Evolutionary conservation across 2,113 vertebrate species (phyloP).

Genomic region (Copsychus sechellarum): DNA sequence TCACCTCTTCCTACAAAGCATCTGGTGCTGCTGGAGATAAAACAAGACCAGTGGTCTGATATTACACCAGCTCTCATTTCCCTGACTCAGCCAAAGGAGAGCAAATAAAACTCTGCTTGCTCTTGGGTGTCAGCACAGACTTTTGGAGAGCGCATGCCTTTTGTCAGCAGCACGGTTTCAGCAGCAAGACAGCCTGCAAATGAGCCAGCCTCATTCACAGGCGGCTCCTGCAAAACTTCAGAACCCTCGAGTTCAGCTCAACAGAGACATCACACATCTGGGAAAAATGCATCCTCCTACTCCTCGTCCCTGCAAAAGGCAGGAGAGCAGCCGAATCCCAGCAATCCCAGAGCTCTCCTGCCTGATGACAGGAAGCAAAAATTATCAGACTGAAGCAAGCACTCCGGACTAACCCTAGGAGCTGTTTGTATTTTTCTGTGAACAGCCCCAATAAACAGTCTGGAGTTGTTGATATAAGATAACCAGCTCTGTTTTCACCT

Average conservation of each 20-base stretch:
- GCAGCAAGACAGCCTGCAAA: not conserved
- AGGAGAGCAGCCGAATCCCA: fast-evolving
- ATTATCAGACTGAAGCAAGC: not conserved
- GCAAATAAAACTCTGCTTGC: not conserved
- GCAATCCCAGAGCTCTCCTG: not conserved
- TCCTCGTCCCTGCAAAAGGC: fast-evolving
- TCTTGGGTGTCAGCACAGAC: not conserved
- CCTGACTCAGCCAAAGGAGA: not conserved
- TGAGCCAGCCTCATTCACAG: not conserved
- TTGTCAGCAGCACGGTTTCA: not conserved
- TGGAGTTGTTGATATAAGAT: not conserved
- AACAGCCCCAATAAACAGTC: not conserved
- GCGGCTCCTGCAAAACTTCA: fast-evolving
- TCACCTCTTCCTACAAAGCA: not conserved
- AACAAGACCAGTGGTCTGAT: not conserved
- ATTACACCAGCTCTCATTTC: not conserved
- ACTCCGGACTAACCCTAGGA: not conserved
- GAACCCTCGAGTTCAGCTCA: not conserved
- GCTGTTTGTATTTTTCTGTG: not conserved
- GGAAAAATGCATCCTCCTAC: fast-evolving
- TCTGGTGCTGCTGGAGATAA: not conserved
- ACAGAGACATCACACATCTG: fast-evolving
- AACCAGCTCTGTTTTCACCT: not conserved
- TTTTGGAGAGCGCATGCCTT: not conserved
- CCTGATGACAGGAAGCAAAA: not conserved